Base-by-base conservation (phyloP, 2,113 vertebrate genomes). In the Triplophysa tibetana region DNA sequence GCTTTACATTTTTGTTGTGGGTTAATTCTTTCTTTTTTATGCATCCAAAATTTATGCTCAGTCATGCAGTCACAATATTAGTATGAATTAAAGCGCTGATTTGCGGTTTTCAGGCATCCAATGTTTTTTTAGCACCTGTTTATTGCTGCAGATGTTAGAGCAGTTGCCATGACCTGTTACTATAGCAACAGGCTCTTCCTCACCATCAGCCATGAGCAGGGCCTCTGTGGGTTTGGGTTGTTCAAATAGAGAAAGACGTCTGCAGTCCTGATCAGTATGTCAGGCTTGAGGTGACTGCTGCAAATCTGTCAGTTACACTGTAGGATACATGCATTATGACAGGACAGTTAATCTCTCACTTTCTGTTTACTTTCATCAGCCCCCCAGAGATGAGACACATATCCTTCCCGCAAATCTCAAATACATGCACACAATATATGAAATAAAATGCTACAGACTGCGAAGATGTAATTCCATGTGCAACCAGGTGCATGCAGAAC, bases 181-280 rank as follows among this genome's bases (percentile, higher is more conserved):
- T 70, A 79, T 79, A 70, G 77, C 67, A 79, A 79, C 77, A 52
- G 43, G 54, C 66, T 52, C 69, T 21, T 16, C 26, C 43, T 79
- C 66, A 38, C 54, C 50, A 33, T 56, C 69, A 54, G 11, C 50
- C 17, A 10, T 9, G 11, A 33, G 69, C 26, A 56, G 24, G 10
- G n/a, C 54, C 50, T 70, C 26, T 70, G 50, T 19, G 50, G 50
- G 26, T 56, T 70, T 70, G 26, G 48, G 50, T 33, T 70, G 48
- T 38, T 38, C n/a, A 29, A 45, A 43, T 26, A 43, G 61, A 50
- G 43, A 56, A n/a, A 56, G 26, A 13, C 29, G 2, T 54, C 78
- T 85, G 84, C 84, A 82, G 72, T 66, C 78, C 70, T 82, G 75
- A 85, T 83, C 60, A 82, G 24, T 85, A 67, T 62, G 68, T 67